Evolutionary conservation across 2,888 invertebrate species (phyloP).

Genomic region (Drosophila bunnanda): DNA sequence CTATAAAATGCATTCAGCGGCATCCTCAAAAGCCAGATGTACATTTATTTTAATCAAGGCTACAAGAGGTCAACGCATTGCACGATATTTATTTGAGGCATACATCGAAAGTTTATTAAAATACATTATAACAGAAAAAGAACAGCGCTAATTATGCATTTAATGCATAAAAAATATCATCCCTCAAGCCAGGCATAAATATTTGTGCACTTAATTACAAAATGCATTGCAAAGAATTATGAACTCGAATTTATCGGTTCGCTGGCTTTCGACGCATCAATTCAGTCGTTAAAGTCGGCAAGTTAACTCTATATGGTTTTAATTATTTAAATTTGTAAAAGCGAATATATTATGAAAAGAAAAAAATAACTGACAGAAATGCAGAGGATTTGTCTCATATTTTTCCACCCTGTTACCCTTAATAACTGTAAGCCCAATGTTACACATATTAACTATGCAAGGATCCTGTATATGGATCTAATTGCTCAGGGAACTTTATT

Average conservation of each 20-base stretch:
- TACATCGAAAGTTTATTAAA: conserved; percentile 55
- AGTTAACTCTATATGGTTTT: conserved; percentile 28
- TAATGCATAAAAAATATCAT: conserved; percentile 29
- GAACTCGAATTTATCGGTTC: conserved; percentile 49
- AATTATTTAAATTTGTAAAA: conserved; percentile 7
- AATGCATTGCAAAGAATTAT: conserved; percentile 44
- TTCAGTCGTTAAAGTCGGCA: conserved; percentile 33
- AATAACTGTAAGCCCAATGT: not conserved
- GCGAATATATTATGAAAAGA: not conserved
- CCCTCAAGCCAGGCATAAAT: conserved; percentile 37
- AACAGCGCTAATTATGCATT: conserved; percentile 58
- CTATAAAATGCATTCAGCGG: conserved; percentile 19
- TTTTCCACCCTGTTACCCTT: conserved; percentile 4
- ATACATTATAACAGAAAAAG: conserved; percentile 22
- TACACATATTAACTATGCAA: not conserved
- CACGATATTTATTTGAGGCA: conserved; percentile 21
- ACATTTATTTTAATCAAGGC: conserved; percentile 33
- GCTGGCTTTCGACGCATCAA: conserved; percentile 29
- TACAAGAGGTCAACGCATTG: conserved; percentile 20
- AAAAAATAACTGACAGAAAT: conserved; percentile 3
- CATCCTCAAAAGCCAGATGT: conserved; percentile 18
- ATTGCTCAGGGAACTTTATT: not conserved
- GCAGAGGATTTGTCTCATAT: conserved; percentile 9
- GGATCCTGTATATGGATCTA: not conserved
- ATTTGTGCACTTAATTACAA: conserved; percentile 57